A percentile compares a stretch with the other conserved stretches of the same genome.
Conservation (phyloP, 2,888 invertebrate genomes). For the Geotrupes spiniger region DNA sequence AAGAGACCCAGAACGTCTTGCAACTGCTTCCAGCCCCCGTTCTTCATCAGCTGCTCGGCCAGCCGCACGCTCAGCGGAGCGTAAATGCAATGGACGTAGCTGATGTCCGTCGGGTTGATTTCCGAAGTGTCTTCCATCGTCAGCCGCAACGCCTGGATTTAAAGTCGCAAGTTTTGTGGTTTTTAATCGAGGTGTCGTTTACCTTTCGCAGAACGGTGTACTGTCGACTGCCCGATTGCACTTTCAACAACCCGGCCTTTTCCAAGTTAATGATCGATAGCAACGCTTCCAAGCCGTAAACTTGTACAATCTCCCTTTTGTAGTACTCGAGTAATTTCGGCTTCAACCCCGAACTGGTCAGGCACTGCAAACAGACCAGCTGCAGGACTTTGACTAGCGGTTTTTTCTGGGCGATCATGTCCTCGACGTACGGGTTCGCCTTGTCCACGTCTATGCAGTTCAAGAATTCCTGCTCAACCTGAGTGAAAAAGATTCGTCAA, state of each 20-base stretch:
- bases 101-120: conserved; percentile 79
- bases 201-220: conserved; percentile 77
- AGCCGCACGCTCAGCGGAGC: conserved; percentile 89
- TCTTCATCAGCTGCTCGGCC: conserved; percentile 73
- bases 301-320: conserved; percentile 62
- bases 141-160: conserved; percentile 66
- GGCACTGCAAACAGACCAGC: conserved; percentile 89
- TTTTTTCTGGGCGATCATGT: conserved; percentile 81
- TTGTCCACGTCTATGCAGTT: conserved; percentile 91
- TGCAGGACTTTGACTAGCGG: conserved; percentile 81
- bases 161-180: neutral
- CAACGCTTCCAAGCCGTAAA: conserved; percentile 83
- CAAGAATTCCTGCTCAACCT: conserved; percentile 86
- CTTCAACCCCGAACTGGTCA: conserved; percentile 90
- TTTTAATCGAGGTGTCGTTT: too few relatives aligned
- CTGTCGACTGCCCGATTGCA: conserved; percentile 70
- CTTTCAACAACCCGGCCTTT: conserved; percentile 75
- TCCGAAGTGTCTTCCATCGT: conserved; percentile 88
- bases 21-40: conserved; percentile 74
- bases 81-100: conserved; percentile 90
- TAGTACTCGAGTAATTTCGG: conserved; percentile 75
- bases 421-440: conserved; percentile 84
- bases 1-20: conserved; percentile 80
- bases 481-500: conserved; percentile 28
- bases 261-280: conserved; percentile 83